Evolutionary conservation across 2,888 invertebrate genomes (phyloP).

Genomic region (Antheraea yamamai): DNA sequence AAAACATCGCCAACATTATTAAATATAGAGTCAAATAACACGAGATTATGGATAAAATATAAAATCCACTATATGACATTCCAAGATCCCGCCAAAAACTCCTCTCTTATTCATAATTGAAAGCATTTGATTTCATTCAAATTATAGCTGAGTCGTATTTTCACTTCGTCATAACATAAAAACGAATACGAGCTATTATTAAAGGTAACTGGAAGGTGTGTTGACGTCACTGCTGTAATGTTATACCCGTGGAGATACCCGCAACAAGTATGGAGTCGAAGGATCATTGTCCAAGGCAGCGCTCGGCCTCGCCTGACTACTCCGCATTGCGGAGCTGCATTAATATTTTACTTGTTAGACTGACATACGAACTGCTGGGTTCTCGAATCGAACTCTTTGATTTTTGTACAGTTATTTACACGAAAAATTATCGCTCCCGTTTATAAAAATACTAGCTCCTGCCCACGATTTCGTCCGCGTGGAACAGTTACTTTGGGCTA

Average conservation of each 20-base stretch:
- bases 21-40: too few relatives aligned
- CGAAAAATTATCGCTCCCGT: neutral
- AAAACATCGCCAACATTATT: too few relatives aligned
- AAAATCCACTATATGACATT: too few relatives aligned
- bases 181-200: neutral
- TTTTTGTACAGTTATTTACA: neutral
- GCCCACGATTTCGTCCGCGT: too few relatives aligned
- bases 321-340: constrained; percentile 26
- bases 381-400: neutral
- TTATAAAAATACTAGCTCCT: neutral
- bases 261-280: constrained; percentile 10
- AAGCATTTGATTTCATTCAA: neutral
- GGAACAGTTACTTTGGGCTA: too few relatives aligned
- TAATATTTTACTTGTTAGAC: constrained; percentile 24
- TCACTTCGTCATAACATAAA: neutral
- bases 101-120: neutral
- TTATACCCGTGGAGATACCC: neutral
- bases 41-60: too few relatives aligned
- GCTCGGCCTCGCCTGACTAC: constrained; percentile 16
- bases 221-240: neutral
- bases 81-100: too few relatives aligned
- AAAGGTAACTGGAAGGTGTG: neutral
- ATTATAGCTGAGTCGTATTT: neutral
- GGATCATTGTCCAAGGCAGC: constrained; percentile 10
- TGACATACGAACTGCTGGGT: constrained; percentile 13